Evolutionary conservation across 2,113 vertebrate genomes (phyloP).

Genomic region (Delphinapterus leucas): DNA sequence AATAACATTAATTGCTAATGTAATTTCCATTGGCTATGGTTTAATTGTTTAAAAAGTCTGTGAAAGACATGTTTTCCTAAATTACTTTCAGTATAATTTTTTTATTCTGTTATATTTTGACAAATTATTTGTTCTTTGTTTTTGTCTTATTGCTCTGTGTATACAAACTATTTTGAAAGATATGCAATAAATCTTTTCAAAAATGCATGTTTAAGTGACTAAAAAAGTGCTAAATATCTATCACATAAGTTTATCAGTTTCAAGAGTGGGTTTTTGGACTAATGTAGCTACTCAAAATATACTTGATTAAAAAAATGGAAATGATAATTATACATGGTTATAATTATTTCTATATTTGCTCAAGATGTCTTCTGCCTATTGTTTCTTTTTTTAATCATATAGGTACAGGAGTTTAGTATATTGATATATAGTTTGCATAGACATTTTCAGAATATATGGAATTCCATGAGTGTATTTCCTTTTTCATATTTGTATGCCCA

Average conservation of each 20-base stretch:
- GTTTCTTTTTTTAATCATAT: neutral
- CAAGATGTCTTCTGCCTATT: neutral
- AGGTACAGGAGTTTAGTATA: neutral
- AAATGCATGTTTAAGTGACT: neutral
- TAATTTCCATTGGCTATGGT: neutral
- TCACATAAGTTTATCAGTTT: neutral
- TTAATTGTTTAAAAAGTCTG: neutral
- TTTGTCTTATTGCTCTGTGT: neutral
- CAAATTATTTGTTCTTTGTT: neutral
- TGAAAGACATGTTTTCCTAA: neutral
- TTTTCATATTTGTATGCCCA: neutral
- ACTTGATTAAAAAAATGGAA: neutral
- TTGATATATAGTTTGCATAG: neutral
- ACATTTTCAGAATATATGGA: neutral
- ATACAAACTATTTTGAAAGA: neutral
- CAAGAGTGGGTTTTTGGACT: neutral
- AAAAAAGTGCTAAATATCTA: neutral
- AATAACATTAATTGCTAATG: neutral
- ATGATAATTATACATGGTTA: neutral
- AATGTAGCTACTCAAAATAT: neutral
- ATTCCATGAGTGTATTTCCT: neutral
- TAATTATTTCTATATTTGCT: neutral
- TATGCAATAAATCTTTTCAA: neutral
- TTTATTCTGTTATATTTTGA: neutral
- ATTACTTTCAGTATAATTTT: neutral